Evolutionary conservation across 2,113 vertebrate species (phyloP), one percentile per base, ranked within the genome.

Genomic region (Brienomyrus longianalis): DNA sequence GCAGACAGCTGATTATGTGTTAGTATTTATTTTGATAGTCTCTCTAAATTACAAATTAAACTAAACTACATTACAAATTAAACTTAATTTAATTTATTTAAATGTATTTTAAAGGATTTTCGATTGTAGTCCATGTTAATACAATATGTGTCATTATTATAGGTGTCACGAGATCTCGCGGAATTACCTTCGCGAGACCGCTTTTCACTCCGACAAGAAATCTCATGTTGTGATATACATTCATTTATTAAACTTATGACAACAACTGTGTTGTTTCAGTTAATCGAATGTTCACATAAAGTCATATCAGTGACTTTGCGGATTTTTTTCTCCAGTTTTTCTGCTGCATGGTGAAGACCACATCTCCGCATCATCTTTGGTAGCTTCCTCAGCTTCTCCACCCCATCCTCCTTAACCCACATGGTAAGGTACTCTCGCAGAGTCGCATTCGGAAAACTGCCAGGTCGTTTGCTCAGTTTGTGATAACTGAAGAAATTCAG

Each of bases 401-500:
- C 5, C 1, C 3, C 59, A 3, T 87, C 77, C 3, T 21, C 17
- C 7, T 43, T 48, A n/a, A 77, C 45, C 91, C 91, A 91, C 5
- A 13, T 47, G 15, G 23, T 39, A 2, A 91, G 31, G 39, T 43
- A n/a, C 19, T 11, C 21, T n/a, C n/a, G 50, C 17, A 89, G 83
- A 27, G 39, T 62, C 15, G 47, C 27, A n/a, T 45, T 23, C 15
- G 23, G 59, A 70, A 48, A 5, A n/a, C 13, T 59, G 10, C 27
- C 1, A 21, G 23, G 5, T 43, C 19, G 45, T n/a, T 17, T 13
- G 19, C 11, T 56, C 54, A 90, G 80, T 19, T 80, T 90, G 50
- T 90, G 87, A 70, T 80, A 48, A 48, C 35, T 23, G n/a, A 91
- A 88, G 51, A 91, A 91, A 45, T 43, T 43, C 2, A 51, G 89